Evolutionary conservation across 2,888 invertebrate species (phyloP), one percentile per base, ranked within the genome.

Genomic region (Drosophila subquinaria): DNA sequence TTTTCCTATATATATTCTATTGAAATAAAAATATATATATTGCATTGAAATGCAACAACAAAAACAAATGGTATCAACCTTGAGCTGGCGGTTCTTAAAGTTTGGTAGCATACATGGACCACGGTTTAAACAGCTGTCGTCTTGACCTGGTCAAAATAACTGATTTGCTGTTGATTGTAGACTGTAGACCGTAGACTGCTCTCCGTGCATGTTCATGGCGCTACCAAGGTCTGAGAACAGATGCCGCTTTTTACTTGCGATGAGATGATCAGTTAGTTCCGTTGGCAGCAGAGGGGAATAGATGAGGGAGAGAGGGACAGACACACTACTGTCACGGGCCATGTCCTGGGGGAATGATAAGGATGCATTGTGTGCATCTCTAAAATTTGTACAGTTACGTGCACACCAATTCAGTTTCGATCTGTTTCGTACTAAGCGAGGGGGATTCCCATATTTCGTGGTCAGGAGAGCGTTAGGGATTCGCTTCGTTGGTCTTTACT

Each of bases 11-110:
- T 27, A 27, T 27, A 27, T 27, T 27, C 84, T 85, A 85, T 73
- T 89, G 77, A 90, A 84, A 87, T 87, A 90, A 89, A 88, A 83
- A 85, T 81, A 86, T 81, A 86, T 69, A 30, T 30, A 27, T 27
- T 27, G 76, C 77, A 77, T 73, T 79, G 69, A 77, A 77, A 81
- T 74, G 70, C 69, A 81, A 36, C 80, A 74, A 63, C 73, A 69
- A 60, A 45, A 30, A 55, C 33, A 64, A 43, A 56, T 36, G 35
- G 50, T 38, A 60, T 61, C 65, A 71, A 81, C 62, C 72, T 85
- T 86, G 78, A 88, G 89, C 88, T 90, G 87, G 88, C 80, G 76
- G 80, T 91, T 88, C 83, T 87, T 84, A 76, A 85, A 89, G 88
- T 85, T 91, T 90, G 89, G 91, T 88, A 89, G 88, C 82, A 35